Percentiles rank a stretch among this genome's conserved stretches.
Evolutionary conservation across 1,140 invertebrate genomes (phyloP).

Genomic region (Calephelis virginiensis): DNA sequence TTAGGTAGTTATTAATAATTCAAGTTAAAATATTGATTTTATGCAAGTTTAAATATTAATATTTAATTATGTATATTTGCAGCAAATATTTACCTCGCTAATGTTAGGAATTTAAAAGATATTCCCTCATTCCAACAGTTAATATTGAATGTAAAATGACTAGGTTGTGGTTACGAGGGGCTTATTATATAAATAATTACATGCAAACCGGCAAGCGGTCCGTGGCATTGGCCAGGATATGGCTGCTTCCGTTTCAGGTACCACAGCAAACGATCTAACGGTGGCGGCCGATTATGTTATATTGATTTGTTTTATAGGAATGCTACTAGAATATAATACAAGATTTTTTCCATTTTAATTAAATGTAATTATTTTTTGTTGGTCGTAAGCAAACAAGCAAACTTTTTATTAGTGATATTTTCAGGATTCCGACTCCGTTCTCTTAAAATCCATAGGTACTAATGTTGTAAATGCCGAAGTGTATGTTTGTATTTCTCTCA

Average conservation of each 20-base stretch:
- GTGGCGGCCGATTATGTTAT: conserved; percentile 29
- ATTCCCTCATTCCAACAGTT: not conserved
- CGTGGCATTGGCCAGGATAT: conserved; percentile 52
- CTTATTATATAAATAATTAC: conserved; percentile 50
- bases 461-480: no score
- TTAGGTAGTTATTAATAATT: no score
- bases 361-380: no score
- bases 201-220: conserved; percentile 44
- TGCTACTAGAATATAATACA: not conserved
- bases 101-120: not conserved
- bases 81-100: no score
- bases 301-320: not conserved
- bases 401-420: no score
- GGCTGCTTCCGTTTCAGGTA: conserved; percentile 55
- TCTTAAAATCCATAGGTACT: no score
- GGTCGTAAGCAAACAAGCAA: no score
- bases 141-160: conserved; percentile 20
- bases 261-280: conserved; percentile 45
- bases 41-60: no score
- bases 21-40: no score
- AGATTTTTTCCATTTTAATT: not conserved
- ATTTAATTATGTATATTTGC: no score
- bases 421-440: no score
- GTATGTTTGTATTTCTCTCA: no score
- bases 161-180: conserved; percentile 30